Base-by-base conservation (phyloP, 2,888 invertebrate species). In the Leptopilina myrica region DNA sequence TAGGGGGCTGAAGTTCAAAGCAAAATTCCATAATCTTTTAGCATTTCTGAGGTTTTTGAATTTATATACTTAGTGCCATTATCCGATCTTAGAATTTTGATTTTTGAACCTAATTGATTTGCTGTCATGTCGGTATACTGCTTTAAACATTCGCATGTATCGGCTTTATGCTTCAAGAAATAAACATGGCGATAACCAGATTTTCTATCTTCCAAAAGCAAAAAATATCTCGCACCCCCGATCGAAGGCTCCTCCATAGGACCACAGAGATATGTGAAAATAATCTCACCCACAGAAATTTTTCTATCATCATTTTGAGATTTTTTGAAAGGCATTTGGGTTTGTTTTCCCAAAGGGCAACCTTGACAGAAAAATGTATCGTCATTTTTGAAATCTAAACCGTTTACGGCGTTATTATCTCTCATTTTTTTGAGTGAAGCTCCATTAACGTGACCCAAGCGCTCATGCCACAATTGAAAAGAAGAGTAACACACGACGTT, bases 161-260 rank as follows among this genome's bases (percentile, higher is more conserved):
- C 78, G 14, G 46, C 49, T 64, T 81, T 81, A 12, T 79, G 77
- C n/a, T 77, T 75, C n/a, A 78, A 33, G 62, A 78, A 79, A 40
- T 75, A 78, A 12, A 81, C 77, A 5, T 64, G 64, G 12, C 64
- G 46, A 49, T 75, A 78, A 8, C 53, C 33, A 20, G 65, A 78
- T 49, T 64, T 56, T 9, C 76, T 46, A 15, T 79, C 79, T n/a
- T 81, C 79, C 0, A 79, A 76, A 49, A 79, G 49, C 9, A 79
- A 14, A 78, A 79, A 81, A 59, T 67, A 80, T 33, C 59, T 12
- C 53, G 80, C 81, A 3, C 78, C 78, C 11, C 78, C 79, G 1
- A 77, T 46, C 7, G 78, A 82, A 8, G 75, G 64, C 7, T 65
- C 65, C 9, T 75, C 40, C 59, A 80, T 75, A 12, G 82, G 80